Conservation (phyloP, 2,113 vertebrate genomes). For the Ictalurus punctatus region DNA sequence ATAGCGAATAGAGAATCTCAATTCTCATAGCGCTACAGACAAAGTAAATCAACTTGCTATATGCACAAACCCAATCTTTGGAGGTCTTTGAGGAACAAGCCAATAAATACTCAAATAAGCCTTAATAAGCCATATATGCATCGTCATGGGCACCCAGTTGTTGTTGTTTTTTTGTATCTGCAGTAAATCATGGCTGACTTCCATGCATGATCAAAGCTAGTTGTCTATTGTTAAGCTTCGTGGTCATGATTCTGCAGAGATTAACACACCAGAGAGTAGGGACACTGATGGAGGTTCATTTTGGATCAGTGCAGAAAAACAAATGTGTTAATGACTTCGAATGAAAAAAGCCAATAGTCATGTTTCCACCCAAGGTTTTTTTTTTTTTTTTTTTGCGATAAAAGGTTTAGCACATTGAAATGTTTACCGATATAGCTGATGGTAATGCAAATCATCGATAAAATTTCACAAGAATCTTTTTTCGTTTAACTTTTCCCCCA, state of each 20-base stretch:
- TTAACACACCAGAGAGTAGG: not conserved
- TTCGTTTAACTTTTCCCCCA: no score
- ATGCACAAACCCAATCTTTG: not conserved
- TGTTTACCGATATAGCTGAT: no score
- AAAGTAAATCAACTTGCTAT: not conserved
- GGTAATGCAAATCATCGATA: no score
- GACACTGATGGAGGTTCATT: not conserved
- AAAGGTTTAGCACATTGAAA: no score
- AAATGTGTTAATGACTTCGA: conserved; percentile 52
- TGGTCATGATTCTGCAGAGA: conserved; percentile 64
- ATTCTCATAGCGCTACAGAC: not conserved
- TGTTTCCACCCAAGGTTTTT: no score
- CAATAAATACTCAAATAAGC: not conserved
- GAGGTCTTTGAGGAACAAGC: not conserved
- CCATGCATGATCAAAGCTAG: conserved; percentile 33
- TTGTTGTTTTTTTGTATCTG: not conserved
- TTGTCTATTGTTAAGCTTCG: conserved; percentile 43
- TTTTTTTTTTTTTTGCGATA: no score
- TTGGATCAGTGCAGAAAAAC: conserved; percentile 40
- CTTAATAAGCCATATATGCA: conserved; percentile 8
- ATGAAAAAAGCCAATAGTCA: not conserved
- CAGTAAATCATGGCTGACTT: not conserved
- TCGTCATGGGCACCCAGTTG: conserved; percentile 48
- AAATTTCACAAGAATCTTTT: no score
- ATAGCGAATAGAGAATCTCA: no score